Evolutionary conservation across 1,140 invertebrate genomes (phyloP).

Genomic region (Hylaeus volcanicus): DNA sequence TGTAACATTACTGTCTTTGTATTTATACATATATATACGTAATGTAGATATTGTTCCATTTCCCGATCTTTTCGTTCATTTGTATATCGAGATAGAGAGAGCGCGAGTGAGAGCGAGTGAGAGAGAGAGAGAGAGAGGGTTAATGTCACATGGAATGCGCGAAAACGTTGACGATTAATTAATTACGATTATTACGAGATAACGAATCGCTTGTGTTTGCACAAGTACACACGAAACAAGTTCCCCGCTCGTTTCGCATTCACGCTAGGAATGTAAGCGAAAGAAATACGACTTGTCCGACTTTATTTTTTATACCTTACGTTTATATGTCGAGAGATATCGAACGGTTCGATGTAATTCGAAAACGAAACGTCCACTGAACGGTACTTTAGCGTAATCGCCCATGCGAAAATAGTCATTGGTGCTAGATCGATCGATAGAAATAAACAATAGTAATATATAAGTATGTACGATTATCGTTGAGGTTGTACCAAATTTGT

Average conservation of each 20-base stretch:
- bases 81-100: neutral
- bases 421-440: conserved; percentile 39
- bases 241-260: conserved; percentile 16
- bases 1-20: conserved; percentile 33
- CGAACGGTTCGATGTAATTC: conserved; percentile 6
- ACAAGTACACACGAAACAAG: neutral
- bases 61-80: neutral
- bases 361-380: conserved; percentile 43
- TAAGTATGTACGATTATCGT: neutral
- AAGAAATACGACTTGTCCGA: conserved; percentile 50
- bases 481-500: conserved; percentile 29
- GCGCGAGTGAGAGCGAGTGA: neutral
- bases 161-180: conserved; percentile 36
- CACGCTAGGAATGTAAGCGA: conserved; percentile 40
- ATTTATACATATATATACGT: conserved; percentile 8
- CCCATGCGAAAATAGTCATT: conserved; percentile 29
- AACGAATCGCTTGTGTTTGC: conserved; percentile 30
- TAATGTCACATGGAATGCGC: conserved; percentile 43
- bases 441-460: conserved; percentile 23
- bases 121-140: no score
- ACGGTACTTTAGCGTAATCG: conserved; percentile 19
- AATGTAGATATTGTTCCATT: conserved; percentile 23
- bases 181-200: conserved; percentile 28
- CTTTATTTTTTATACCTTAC: conserved; percentile 64
- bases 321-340: conserved; percentile 45